These are phyloP conservation scores for Nephotettix cincticeps DNA, from an alignment of 1,140 invertebrate species.

Conservation along the genomic window DNA sequence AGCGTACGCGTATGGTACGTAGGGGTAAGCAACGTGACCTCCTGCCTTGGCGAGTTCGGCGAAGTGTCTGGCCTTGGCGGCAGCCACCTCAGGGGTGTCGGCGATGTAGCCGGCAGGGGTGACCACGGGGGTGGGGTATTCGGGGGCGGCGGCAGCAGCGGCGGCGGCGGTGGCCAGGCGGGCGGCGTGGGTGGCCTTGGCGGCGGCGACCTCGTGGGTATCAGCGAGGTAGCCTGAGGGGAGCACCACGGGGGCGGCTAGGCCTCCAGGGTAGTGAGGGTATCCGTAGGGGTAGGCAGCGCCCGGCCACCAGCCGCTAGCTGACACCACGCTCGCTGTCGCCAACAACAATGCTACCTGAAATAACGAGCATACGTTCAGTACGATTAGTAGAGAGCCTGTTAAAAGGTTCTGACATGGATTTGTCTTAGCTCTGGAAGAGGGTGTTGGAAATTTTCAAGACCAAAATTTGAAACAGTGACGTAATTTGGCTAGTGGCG, in stretches of 20 bases:
- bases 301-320: not conserved
- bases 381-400: no score
- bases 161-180: constrained; percentile 24
- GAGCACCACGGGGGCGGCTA: constrained; percentile 26
- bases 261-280: constrained; percentile 32
- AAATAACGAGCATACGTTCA: no score
- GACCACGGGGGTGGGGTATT: constrained; percentile 39
- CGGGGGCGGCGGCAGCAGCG: constrained; percentile 32
- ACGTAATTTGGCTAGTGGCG: no score
- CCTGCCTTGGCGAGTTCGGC: constrained; percentile 42
- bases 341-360: constrained; percentile 15
- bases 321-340: not conserved
- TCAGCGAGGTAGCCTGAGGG: constrained; percentile 49
- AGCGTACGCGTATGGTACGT: not conserved
- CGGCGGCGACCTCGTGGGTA: constrained; percentile 53
- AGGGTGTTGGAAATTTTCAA: no score
- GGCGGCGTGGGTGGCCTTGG: constrained; percentile 48
- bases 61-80: constrained; percentile 57
- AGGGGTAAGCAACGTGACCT: not conserved
- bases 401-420: no score
- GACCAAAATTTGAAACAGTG: no score
- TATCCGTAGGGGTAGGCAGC: constrained; percentile 39
- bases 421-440: no score
- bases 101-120: constrained; percentile 59
- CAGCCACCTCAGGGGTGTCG: constrained; percentile 60